Base-by-base conservation (phyloP, 2,113 vertebrate genomes). In the Thunnus maccoyii region DNA sequence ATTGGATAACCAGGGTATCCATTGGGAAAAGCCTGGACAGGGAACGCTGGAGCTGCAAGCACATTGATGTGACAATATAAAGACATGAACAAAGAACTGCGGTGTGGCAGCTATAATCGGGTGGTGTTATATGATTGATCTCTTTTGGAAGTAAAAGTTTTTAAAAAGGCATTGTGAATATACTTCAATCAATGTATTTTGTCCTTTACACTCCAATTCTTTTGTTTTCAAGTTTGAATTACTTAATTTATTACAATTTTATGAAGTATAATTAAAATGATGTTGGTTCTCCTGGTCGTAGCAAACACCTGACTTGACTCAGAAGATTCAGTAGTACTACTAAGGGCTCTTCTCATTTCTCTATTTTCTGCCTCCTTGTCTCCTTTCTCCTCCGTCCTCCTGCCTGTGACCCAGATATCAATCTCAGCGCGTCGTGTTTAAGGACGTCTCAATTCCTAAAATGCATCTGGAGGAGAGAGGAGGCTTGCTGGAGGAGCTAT, bases 1-100 rank as follows among this genome's bases (percentile, higher is more conserved):
- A 95, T 91, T 71, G 95, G 95, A 92, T 97, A 99, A 87, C 95
- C 97, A 51, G 95, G 97, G 85, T 98, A 99, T 82, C 98, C 98
- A 20, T 99, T 99, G 80, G 97, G 97, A 92, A 98, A 97, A 65
- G 96, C 95, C 89, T 96, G 96, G 56, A 96, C 92, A 1, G 96
- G 96, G 86, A 98, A 99, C 9, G 95, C 97, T 89, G 97, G 94
- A 93, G 94, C 97, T 99, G 88, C 44, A 80, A 71, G 67, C 50
- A 84, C 41, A 89, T 68, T 58, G 15, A 27, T 56, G 14, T 44
- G 20, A 74, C 9, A 44, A 50, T 32, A 72, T 50, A 20, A 78
- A 66, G 14, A 63, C 6, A 27, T 13, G 68, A 27, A 73, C 3
- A 50, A 32, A 48, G 2, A 72, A 56, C 17, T 47, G 6, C 27